Evolutionary conservation across 2,113 vertebrate genomes (phyloP).

Genomic region (Fregata magnificens): DNA sequence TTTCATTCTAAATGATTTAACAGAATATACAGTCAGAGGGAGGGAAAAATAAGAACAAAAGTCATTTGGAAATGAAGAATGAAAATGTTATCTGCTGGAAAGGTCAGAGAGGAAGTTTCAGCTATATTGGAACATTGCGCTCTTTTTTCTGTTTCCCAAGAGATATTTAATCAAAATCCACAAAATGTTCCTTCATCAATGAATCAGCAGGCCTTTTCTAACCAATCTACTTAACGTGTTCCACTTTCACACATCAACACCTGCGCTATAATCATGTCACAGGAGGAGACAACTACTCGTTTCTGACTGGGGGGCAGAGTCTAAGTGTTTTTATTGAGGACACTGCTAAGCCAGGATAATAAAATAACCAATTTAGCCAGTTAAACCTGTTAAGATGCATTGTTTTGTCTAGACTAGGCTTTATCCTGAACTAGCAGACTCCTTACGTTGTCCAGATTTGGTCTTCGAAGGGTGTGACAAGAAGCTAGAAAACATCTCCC

Average conservation of each 20-base stretch:
- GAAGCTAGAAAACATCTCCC: background rate
- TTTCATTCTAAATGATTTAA: background rate
- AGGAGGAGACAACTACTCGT: background rate
- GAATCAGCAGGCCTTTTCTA: background rate
- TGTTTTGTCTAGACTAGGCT: background rate
- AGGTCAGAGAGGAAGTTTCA: conserved; percentile 33
- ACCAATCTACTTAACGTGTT: background rate
- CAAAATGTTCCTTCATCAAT: background rate
- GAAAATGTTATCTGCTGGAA: conserved; percentile 26
- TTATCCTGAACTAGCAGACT: background rate
- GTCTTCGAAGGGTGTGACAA: background rate
- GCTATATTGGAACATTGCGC: background rate
- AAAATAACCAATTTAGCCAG: background rate
- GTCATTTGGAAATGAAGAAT: conserved; percentile 13
- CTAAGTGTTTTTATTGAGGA: background rate
- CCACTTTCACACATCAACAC: background rate
- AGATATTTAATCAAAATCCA: conserved; percentile 9
- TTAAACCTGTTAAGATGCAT: background rate
- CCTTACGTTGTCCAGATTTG: background rate
- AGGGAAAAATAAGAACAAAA: background rate
- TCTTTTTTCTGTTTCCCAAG: background rate
- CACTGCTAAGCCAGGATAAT: background rate
- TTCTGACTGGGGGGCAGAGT: background rate
- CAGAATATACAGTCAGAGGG: background rate
- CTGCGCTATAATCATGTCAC: background rate